A percentile compares a stretch with the other conserved stretches of the same genome.
These are phyloP conservation scores for Mimumesa dahlbomi DNA, from an alignment of 2,888 invertebrate genomes.

Conservation along the genomic window DNA sequence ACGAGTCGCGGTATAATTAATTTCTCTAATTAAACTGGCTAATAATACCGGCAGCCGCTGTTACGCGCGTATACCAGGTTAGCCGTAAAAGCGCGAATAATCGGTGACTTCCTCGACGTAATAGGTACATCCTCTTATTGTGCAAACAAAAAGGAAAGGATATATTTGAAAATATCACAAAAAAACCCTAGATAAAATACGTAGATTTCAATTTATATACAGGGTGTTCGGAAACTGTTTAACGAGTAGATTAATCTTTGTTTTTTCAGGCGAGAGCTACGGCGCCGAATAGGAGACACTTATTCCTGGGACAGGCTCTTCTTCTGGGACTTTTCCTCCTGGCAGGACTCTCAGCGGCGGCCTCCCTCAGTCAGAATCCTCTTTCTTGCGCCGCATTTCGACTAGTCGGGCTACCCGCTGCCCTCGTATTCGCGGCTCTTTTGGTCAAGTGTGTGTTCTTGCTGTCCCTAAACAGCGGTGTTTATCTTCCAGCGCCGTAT, in stretches of 20 bases:
- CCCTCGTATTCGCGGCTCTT: conserved; percentile 93
- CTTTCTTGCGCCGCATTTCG: conserved; percentile 91
- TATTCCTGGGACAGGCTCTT: conserved; percentile 93
- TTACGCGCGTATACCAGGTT: neutral
- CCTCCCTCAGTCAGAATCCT: conserved; percentile 89
- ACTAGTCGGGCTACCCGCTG: conserved; percentile 90
- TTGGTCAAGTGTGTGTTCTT: conserved; percentile 97
- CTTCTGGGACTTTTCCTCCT: conserved; percentile 91
- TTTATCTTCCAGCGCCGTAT: conserved; percentile 95
- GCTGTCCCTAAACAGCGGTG: conserved; percentile 93
- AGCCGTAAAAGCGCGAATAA: conserved; percentile 13
- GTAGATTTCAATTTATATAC: no score
- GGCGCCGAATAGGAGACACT: conserved; percentile 91
- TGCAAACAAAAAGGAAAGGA: no score
- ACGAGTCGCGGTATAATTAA: conserved; percentile 27
- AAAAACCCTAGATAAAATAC: no score
- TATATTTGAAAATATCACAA: no score
- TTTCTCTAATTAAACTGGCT: conserved; percentile 52
- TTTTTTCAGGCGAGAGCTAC: conserved; percentile 85
- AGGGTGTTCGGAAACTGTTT: no score
- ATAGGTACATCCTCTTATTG: no score
- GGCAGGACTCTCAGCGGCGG: conserved; percentile 89
- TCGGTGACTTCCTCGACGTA: conserved; percentile 24
- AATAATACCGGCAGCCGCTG: conserved; percentile 10
- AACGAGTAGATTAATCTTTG: neutral